Evolutionary conservation across 2,888 invertebrate genomes (phyloP), one percentile per base, ranked within the genome.

Genomic region (Thyatira batis): DNA sequence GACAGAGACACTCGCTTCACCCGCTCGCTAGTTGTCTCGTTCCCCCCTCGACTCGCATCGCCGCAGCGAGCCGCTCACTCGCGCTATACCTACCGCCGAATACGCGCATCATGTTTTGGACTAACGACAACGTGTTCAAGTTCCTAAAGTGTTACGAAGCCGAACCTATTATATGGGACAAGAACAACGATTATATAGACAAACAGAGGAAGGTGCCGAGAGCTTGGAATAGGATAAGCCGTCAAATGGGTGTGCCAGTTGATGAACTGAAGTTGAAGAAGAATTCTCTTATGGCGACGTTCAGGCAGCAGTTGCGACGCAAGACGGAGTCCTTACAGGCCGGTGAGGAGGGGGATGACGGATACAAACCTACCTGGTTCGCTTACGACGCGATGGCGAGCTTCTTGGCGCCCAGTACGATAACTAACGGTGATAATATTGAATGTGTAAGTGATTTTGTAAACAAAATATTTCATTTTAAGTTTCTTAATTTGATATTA

Each of bases 241-340:
- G 4, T 0, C 10, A 11, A n/a, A 20, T 48, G 48, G 28, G 28
- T 11, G 28, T 28, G 20, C 17, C 48, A 2, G 48, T 48, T 10
- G 28, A 17, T 3, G 28, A 48, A 6, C 20, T 48, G 28, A 48
- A 48, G 11, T 6, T 20, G 28, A 48, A 48, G 48, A 48, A 48
- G 48, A 48, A 48, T 48, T 48, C 48, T 11, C 20, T 28, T 10
- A 28, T 48, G 48, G 48, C 48, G 28, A 28, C 48, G 28, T 48
- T 20, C 10, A 20, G 48, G 1, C 27, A 11, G 28, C 28, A 28
- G 5, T 28, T 28, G 48, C 48, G 48, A 1, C 48, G 48, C 11
- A 27, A 28, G 28, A 17, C 3, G 10, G 48, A 17, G 28, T 48
- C 48, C 17, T 1, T 39, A 8, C 39, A 8, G 8, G 6, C 39